Conservation (phyloP, 2,113 vertebrate species). For the Eptesicus fuscus region DNA sequence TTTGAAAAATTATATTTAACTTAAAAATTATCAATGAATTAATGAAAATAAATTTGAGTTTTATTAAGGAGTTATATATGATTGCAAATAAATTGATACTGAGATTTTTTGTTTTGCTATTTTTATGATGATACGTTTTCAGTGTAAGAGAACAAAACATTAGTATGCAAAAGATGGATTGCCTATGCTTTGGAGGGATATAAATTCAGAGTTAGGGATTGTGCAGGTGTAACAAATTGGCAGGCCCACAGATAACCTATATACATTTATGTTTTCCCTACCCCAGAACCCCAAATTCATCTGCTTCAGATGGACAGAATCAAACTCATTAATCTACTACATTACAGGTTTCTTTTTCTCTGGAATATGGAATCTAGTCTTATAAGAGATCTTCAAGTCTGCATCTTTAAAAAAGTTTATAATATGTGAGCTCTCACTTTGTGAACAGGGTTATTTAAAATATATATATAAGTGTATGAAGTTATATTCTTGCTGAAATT, state of each 20-base stretch:
- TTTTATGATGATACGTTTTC: conserved; percentile 27
- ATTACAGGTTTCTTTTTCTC: neutral
- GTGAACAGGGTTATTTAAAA: neutral
- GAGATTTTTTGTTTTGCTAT: neutral
- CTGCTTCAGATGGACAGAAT: conserved; percentile 9
- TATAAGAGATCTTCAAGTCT: neutral
- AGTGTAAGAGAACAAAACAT: conserved; percentile 3
- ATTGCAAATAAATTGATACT: neutral
- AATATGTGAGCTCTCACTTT: neutral
- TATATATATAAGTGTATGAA: neutral
- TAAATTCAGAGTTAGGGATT: neutral
- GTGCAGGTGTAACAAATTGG: neutral
- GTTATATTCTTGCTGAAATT: conserved; percentile 51
- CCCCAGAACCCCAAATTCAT: neutral
- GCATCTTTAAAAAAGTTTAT: neutral
- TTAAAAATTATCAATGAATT: neutral
- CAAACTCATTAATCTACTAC: neutral
- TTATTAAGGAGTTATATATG: conserved; percentile 19
- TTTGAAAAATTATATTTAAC: conserved; percentile 28
- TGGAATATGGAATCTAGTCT: neutral
- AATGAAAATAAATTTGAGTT: conserved; percentile 25
- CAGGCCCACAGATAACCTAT: neutral
- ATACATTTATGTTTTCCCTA: neutral
- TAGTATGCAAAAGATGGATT: neutral
- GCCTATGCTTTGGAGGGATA: neutral